Conservation (phyloP, 2,113 vertebrate species). For the Alectura lathami region DNA sequence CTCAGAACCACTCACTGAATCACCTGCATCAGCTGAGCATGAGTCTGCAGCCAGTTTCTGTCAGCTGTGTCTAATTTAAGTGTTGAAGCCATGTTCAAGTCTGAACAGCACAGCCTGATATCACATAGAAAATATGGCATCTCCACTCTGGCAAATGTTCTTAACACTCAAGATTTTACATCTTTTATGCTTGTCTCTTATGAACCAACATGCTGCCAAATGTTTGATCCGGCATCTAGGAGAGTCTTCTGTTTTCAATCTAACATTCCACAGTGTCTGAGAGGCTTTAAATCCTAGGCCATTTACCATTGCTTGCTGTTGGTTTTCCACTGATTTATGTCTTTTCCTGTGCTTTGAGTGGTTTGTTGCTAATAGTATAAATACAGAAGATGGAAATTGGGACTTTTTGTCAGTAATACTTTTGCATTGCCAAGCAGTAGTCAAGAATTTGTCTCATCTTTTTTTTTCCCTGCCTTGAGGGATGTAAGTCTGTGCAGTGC, state of each 20-base stretch:
- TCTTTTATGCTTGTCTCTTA: not conserved
- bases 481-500: constrained; percentile 15
- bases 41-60: constrained; percentile 19
- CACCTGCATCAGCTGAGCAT: constrained; percentile 65
- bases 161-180: not conserved
- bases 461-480: not conserved
- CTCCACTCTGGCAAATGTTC: not conserved
- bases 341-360: constrained; percentile 6
- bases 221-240: constrained; percentile 16
- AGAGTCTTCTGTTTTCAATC: not conserved
- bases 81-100: not conserved
- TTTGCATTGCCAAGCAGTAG: constrained; percentile 28
- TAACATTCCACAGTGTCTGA: not conserved
- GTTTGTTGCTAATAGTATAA: not conserved
- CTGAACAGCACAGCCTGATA: constrained; percentile 15
- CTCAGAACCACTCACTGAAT: constrained; percentile 57
- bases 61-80: constrained; percentile 27
- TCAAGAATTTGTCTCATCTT: constrained; percentile 31
- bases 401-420: not conserved
- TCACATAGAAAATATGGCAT: not conserved
- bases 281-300: constrained; percentile 10
- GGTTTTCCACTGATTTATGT: constrained; percentile 27
- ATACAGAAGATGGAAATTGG: not conserved
- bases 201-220: not conserved
- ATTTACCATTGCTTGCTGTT: not conserved